Evolutionary conservation across 1,140 invertebrate genomes (phyloP), one percentile per base, ranked within the genome.

Genomic region (Trissolcus basalis): DNA sequence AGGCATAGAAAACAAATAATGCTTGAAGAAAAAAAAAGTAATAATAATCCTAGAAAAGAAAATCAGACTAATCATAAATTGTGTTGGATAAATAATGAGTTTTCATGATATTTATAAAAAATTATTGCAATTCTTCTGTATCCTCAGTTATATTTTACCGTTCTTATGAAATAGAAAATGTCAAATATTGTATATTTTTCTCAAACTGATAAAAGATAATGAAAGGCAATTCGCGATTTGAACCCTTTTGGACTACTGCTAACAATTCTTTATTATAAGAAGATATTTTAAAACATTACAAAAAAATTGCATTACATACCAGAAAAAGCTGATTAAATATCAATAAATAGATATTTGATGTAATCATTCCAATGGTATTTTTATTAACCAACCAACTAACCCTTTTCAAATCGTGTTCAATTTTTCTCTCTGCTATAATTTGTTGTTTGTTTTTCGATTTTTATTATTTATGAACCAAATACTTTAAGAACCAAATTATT

Each of bases 281-380:
- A 39, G 36, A 39, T 39, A 39, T 39, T 39, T 39, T 39, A 39
- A 39, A 39, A 39, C n/a, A 39, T 39, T 39, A n/a, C 36, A 39
- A 39, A 39, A n/a, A n/a, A 11, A 4, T 39, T 39, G 36, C n/a
- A 39, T 39, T 11, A 39, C 9, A 39, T 39, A 39, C 36, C 36
- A 39, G 36, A 39, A 39, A 39, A 39, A 39, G n/a, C 36, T 39
- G 36, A 39, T 39, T 11, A 39, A 39, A 39, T 39, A 39, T 39
- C 9, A 39, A 39, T 39, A 39, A 39, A 39, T 39, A 39, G 36
- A 39, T n/a, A 39, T 39, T 39, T 39, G 36, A 39, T 39, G 36
- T 39, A 39, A 39, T n/a, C 9, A 39, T n/a, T 39, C 9, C n/a
- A 39, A 8, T 39, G 3, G 36, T 9, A 11, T n/a, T 39, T 11